Conservation (phyloP, 2,888 invertebrate species). For the Drosophila monieri region DNA sequence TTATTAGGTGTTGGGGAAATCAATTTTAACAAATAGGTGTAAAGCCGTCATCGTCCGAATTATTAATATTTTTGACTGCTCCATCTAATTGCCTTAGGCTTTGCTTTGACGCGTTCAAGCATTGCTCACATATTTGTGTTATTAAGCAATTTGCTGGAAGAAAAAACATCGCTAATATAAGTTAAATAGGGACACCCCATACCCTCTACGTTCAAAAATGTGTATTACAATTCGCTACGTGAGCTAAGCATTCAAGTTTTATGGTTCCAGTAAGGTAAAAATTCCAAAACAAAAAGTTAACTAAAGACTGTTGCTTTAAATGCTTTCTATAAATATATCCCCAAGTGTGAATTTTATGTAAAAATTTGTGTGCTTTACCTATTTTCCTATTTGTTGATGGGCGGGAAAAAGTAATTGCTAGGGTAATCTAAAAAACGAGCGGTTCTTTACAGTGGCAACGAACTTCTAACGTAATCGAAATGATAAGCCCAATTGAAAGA, state of each 20-base stretch:
- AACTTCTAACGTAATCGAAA: constrained; percentile 24
- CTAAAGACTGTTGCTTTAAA: not conserved
- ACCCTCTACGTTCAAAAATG: constrained; percentile 8
- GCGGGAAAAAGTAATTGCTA: constrained; percentile 39
- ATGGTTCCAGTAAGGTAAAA: not conserved
- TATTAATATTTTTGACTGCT: constrained; percentile 6
- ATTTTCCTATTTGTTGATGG: constrained; percentile 28
- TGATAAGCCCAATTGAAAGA: constrained; percentile 29
- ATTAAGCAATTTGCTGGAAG: constrained; percentile 28
- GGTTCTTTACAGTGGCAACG: constrained; percentile 27
- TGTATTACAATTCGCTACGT: not conserved
- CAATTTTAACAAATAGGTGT: constrained; percentile 1
- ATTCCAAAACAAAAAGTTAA: not conserved
- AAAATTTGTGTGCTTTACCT: constrained; percentile 7
- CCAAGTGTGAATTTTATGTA: not conserved
- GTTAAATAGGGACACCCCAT: constrained; percentile 16
- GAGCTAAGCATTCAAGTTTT: not conserved
- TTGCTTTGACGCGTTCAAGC: constrained; percentile 15
- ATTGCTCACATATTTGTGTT: constrained; percentile 25
- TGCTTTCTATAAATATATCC: not conserved
- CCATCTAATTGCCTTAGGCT: constrained; percentile 19
- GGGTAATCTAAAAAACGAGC: constrained; percentile 28
- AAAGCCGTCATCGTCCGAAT: not conserved
- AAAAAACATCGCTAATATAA: constrained; percentile 11
- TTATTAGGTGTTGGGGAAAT: not conserved